Evolutionary conservation across 2,113 vertebrate species (phyloP), one percentile per base, ranked within the genome.

Genomic region (Notarius lentiginosus): DNA sequence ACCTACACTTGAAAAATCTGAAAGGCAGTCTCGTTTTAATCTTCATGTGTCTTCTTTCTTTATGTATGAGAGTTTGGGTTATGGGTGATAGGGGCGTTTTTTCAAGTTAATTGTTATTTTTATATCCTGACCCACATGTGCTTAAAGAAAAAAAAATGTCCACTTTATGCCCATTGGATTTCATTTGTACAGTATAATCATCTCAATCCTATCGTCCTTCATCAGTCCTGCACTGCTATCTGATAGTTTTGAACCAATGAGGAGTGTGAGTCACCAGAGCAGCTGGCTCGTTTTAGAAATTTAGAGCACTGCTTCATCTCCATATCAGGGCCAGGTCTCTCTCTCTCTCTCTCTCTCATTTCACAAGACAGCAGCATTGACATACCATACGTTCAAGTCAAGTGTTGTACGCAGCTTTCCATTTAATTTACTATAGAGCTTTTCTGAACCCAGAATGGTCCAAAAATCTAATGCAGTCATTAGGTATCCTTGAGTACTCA

Each of bases 221-320:
- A 81, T 58, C 85, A 73, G 7, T 9, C 18, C 83, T 79, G 60
- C 30, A 47, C 83, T 93, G 92, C 58, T 91, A 92, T 90, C 63
- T 58, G 91, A 93, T 92, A 89, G 15, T 63, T 86, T 77, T 83
- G 70, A 82, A 82, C n/a, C 86, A 73, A 66, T 85, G 79, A 58
- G 12, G 63, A 56, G 86, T 87, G 15, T 93, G 92, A 92, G 86
- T 93, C 91, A 91, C 85, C 82, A 14, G 34, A 56, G 86, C 87
- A 88, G 87, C 84, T 76, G 87, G 90, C 90, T 92, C 84, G 89
- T 92, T 93, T 92, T 92, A 93, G 90, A 92, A 24, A 66, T 87
- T 60, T 84, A 87, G 83, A 83, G 65, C 84, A 83, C 79, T 75
- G 86, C 61, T 89, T 79, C 47, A 8, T 73, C 83, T 91, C 91